Evolutionary conservation across 1,140 invertebrate genomes (phyloP), one percentile per base, ranked within the genome.

Genomic region (Drosophila varians): DNA sequence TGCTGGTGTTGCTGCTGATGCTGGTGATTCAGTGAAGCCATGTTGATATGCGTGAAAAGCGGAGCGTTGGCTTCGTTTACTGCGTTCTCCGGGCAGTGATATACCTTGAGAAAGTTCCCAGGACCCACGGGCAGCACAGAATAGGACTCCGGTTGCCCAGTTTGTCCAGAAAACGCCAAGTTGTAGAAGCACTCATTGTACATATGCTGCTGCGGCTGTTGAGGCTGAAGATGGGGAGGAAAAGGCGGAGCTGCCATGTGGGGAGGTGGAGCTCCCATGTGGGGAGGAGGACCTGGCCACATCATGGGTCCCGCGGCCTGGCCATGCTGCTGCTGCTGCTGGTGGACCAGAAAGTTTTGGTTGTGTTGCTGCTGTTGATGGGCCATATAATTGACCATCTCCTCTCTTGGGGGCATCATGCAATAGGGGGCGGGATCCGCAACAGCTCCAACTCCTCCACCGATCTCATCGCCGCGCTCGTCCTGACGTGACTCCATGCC

Each of bases 91-190:
- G 76, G 49, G 56, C 83, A 83, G 48, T 90, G 90, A 71, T 91
- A 91, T 0, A 91, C 84, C 62, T 91, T 91, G 0, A 91, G 60
- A 36, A 90, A 91, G 57, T 91, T 91, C 1, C 90, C 90, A 58
- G 77, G 87, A 6, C 90, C 90, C 6, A 91, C 87, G 1, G 87
- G 87, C 49, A 91, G 52, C 7, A 91, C 90, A 3, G 90, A 90
- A 47, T 90, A 91, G 2, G 82, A 83, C 49, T 91, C 90, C 11
- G 87, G 70, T 43, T 74, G 77, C 2, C 56, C 84, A 12, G 77
- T 16, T 42, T 78, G 73, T 0, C 70, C 65, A n/a, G 68, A 34
- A 19, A 79, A 89, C 7, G 84, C 38, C 49, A 74, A 55, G 36
- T 89, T 89, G 31, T 78, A 89, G 0, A 89, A 18, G 47, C 76